Base-by-base conservation (phyloP, 2,113 vertebrate genomes). In the Leucopsar rothschildi region DNA sequence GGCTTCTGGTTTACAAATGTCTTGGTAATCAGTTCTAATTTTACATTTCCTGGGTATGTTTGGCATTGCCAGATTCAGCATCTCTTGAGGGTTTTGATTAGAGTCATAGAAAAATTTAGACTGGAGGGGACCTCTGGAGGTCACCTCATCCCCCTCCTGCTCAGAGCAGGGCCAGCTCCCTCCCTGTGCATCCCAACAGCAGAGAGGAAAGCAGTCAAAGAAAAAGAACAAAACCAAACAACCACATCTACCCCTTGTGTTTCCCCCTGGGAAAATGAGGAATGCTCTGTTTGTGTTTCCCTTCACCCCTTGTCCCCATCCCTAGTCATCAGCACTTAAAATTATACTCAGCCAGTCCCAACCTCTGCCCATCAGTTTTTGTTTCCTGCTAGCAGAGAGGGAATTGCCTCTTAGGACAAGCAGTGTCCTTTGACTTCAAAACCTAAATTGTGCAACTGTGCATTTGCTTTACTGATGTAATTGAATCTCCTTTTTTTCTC, bases 11-110 rank as follows among this genome's bases (percentile, higher is more conserved):
- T 95, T 88, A 86, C 89, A 95, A 94, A 96, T 1, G 33, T 95
- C 87, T 57, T 73, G 79, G 90, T 91, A 95, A 94, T 95, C 78
- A 94, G 65, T 95, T 96, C 95, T 96, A 96, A 96, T 97, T 97
- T 97, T 97, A 91, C 81, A 88, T 93, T 96, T 96, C 92, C 94
- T 95, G 93, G 79, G 64, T 82, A 56, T 80, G 71, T 90, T 96
- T 91, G 94, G 79, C 82, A 40, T 39, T 4, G 19, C 82, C 85
- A 93, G 75, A 66, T 89, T 90, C 84, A 94, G 90, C 90, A 88
- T 59, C 95, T 94, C 95, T 95, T 40, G 79, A 93, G 85, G 68
- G n/a, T 49, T 90, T 95, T 94, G 78, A 94, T 92, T 86, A 90
- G 75, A 82, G 35, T 66, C 69, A 87, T 25, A 86, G 82, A 81